Evolutionary conservation across 2,797 vertebrate species (phyloP), one percentile per base, ranked within the genome.

Genomic region (Euphonia xanthogaster): DNA sequence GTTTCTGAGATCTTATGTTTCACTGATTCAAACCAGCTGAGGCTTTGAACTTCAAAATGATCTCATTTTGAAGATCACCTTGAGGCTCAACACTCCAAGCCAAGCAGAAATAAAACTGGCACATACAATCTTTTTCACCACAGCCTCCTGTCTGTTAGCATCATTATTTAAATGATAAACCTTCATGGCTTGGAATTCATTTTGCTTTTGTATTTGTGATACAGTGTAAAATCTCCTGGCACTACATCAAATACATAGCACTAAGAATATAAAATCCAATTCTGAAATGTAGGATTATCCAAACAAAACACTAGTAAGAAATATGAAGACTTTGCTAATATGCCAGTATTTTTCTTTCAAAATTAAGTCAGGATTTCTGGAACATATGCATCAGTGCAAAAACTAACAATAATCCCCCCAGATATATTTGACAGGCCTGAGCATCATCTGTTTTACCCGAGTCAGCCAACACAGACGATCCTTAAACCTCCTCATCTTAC

Each of bases 401-500:
- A 83, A 81, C 76, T 73, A 84, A 86, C 84, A 94, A 75, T 86
- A 97, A 95, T 90, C 83, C 88, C 44, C 66, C 55, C 9, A 91
- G 62, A 88, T 55, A 20, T 28, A 91, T 76, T 65, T 86, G 87
- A 95, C 79, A 92, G 75, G 53, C n/a, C 65, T 86, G 40, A 92
- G 87, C 37, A 60, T 84, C 66, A 80, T 79, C 60, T 73, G 68
- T 55, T 93, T 91, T 61, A 81, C 84, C 33, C 7, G 0, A 84
- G 45, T 62, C 47, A 89, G 48, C 61, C 42, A 87, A 80, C 42
- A 75, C 5, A 86, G 62, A 88, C 30, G 87, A 82, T 48, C 67
- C 61, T 91, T 88, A 93, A 91, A 72, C 50, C 70, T 88, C 31
- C 78, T 86, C 73, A 77, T 77, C 80, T 98, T 98, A 99, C 99